phyloP scores from a whole-genome alignment of 2,888 invertebrate species.

The Hirtodrosophila confusa region DNA sequence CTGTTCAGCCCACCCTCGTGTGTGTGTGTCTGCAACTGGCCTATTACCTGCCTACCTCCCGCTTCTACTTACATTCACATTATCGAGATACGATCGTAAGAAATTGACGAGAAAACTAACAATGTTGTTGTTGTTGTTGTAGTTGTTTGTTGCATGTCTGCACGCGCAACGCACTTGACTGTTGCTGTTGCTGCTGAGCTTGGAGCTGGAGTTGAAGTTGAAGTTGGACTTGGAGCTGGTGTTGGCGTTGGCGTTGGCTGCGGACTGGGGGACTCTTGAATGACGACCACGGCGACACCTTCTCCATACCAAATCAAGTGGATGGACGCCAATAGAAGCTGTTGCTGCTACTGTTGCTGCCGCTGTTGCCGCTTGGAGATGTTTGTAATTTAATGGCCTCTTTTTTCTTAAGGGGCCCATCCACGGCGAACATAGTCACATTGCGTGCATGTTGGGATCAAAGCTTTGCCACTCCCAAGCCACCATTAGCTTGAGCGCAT shows the following conservation, averaged over 20 bases:
- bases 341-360: slow-evolving; percentile 31
- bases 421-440: neutral
- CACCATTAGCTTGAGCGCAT: no score
- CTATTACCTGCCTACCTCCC: slow-evolving; percentile 7
- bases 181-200: slow-evolving; percentile 35
- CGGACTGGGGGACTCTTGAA: slow-evolving; percentile 46
- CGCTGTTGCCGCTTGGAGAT: slow-evolving; percentile 44
- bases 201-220: slow-evolving; percentile 1
- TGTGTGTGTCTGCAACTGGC: slow-evolving; percentile 6
- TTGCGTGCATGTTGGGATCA: no score
- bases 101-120: slow-evolving; percentile 51
- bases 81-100: slow-evolving; percentile 54
- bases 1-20: no score
- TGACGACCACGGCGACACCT: slow-evolving; percentile 68
- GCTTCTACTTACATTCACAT: slow-evolving; percentile 50
- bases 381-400: slow-evolving; percentile 71
- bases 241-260: neutral
- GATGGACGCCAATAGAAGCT: slow-evolving; percentile 68
- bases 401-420: slow-evolving; percentile 33
- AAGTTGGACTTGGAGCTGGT: neutral
- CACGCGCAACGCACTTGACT: slow-evolving; percentile 68
- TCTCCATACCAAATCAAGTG: slow-evolving; percentile 68
- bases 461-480: no score
- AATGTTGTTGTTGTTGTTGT: slow-evolving; percentile 11
- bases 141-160: slow-evolving; percentile 66